Conservation (phyloP, 2,113 vertebrate species). For the Macquaria ambigua region DNA sequence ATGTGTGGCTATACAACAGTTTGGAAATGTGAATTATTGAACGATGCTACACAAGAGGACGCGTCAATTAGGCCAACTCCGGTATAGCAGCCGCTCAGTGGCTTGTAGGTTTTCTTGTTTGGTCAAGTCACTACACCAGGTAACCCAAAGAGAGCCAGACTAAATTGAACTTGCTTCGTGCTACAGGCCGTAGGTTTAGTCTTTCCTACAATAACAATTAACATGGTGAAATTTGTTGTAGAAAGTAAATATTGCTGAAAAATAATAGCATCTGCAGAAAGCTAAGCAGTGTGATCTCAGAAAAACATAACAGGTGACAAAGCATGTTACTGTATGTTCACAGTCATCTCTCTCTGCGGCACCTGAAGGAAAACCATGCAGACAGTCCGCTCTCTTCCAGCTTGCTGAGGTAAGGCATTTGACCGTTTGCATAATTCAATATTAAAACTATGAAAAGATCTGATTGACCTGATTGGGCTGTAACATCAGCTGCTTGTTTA, state of each 20-base stretch:
- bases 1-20: no score
- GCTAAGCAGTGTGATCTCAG: not conserved
- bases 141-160: not conserved
- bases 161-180: not conserved
- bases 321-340: slow-evolving; percentile 61
- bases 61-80: no score
- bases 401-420: slow-evolving; percentile 87
- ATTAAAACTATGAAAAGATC: not conserved
- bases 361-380: slow-evolving; percentile 88
- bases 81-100: no score
- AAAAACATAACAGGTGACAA: not conserved
- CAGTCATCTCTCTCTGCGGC: slow-evolving; percentile 82
- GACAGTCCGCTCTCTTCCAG: slow-evolving; percentile 91
- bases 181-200: not conserved
- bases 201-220: not conserved
- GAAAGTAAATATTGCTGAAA: not conserved
- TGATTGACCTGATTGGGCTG: not conserved
- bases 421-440: not conserved
- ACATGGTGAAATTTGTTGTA: not conserved
- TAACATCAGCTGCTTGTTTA: not conserved
- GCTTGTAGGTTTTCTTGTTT: no score
- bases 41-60: no score
- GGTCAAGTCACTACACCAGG: no score
- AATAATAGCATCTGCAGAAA: not conserved
- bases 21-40: no score